phyloP scores from a whole-genome alignment of 2,888 invertebrate genomes.

The Andrena minutula region DNA sequence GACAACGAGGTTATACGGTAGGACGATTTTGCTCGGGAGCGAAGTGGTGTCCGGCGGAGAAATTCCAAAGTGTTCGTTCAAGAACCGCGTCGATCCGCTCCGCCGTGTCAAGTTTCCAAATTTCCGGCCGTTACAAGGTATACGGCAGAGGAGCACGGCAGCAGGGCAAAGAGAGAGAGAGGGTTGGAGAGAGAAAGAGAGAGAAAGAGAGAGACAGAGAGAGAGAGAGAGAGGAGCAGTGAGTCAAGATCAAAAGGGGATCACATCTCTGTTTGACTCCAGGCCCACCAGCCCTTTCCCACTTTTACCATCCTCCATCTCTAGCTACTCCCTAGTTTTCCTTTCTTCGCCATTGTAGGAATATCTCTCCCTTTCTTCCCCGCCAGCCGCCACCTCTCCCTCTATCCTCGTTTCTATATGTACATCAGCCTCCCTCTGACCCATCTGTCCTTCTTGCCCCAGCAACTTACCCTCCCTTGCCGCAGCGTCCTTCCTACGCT shows the following conservation, averaged over 20 bases:
- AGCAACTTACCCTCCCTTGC: constrained; percentile 42
- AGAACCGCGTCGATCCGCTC: constrained; percentile 60
- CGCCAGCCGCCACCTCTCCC: constrained; percentile 1
- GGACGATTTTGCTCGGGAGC: constrained; percentile 61
- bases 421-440: constrained; percentile 26
- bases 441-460: constrained; percentile 37
- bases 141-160: constrained; percentile 40
- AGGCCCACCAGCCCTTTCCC: constrained; percentile 57
- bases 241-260: constrained; percentile 65
- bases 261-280: constrained; percentile 74
- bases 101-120: constrained; percentile 80
- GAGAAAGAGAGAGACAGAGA: constrained; percentile 1
- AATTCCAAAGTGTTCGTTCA: constrained; percentile 67
- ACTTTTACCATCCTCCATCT: constrained; percentile 60
- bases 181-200: not conserved
- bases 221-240: constrained; percentile 35
- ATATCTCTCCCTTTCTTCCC: constrained; percentile 19
- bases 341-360: constrained; percentile 31
- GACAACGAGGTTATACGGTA: constrained; percentile 58
- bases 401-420: not conserved
- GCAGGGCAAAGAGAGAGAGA: not conserved
- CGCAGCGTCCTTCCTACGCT: constrained; percentile 50
- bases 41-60: constrained; percentile 64
- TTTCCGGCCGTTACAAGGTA: constrained; percentile 75
- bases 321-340: not conserved